Percentiles rank a stretch among this genome's conserved stretches.
Conservation (phyloP, 2,888 invertebrate genomes). For the Drosophila pseudotalamancana region DNA sequence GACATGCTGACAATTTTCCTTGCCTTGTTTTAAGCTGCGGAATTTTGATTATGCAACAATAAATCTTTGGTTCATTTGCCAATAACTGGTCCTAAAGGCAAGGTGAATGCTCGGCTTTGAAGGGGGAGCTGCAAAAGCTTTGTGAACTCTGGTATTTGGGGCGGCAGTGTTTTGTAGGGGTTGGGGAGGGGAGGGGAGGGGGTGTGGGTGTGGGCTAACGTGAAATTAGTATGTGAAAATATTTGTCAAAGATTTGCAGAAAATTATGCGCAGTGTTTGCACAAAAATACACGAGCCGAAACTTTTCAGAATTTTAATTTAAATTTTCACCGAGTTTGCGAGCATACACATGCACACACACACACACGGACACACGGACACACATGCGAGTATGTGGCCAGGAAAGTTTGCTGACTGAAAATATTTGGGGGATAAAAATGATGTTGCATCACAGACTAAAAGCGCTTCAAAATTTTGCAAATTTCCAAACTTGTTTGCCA, state of each 20-base stretch:
- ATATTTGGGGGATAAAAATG: slow-evolving; percentile 65
- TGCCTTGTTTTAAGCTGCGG: too few relatives aligned
- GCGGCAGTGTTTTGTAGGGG: background rate
- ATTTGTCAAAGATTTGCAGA: slow-evolving; percentile 79
- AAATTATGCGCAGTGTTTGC: slow-evolving; percentile 80
- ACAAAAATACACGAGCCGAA: slow-evolving; percentile 65
- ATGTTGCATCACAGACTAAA: slow-evolving; percentile 77
- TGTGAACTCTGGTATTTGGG: slow-evolving; percentile 2
- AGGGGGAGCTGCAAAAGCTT: background rate
- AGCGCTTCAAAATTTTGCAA: slow-evolving; percentile 66
- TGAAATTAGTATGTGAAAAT: slow-evolving; percentile 80
- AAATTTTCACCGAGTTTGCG: slow-evolving; percentile 65
- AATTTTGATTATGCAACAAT: slow-evolving; percentile 75
- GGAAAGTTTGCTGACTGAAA: slow-evolving; percentile 68
- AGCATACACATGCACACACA: slow-evolving; percentile 12
- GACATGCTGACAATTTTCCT: background rate
- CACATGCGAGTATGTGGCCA: slow-evolving; percentile 45
- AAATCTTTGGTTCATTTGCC: slow-evolving; percentile 73
- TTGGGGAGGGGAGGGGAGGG: background rate
- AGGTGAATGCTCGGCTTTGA: too few relatives aligned
- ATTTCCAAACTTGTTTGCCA: slow-evolving; percentile 70
- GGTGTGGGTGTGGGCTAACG: slow-evolving; percentile 39
- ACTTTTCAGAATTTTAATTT: slow-evolving; percentile 75
- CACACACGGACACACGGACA: slow-evolving; percentile 4
- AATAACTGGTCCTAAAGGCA: slow-evolving; percentile 3